Conservation (phyloP, 2,888 invertebrate genomes). For the Xestoiulus laeticollis region DNA sequence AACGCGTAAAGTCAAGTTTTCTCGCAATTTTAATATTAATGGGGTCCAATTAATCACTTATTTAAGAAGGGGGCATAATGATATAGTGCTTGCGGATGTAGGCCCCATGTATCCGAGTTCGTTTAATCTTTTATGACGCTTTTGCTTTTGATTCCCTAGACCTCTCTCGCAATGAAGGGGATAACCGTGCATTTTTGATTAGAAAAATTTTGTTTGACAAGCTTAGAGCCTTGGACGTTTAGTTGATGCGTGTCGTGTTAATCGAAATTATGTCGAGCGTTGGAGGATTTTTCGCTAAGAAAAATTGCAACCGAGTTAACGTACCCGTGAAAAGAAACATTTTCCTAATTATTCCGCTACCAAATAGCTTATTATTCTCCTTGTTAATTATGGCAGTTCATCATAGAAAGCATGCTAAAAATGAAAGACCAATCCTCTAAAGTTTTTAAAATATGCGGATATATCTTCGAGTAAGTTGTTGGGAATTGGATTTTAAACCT, state of each 20-base stretch:
- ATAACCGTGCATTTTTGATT: not conserved
- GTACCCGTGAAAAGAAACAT: not conserved
- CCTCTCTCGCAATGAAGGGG: not conserved
- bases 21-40: not conserved
- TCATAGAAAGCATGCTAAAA: not conserved
- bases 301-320: not conserved
- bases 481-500: too few species aligned
- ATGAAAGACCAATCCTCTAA: not conserved
- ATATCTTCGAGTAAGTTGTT: too few species aligned
- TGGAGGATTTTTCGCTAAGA: not conserved
- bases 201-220: not conserved
- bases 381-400: not conserved
- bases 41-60: constrained; percentile 27
- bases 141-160: not conserved
- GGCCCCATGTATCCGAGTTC: not conserved
- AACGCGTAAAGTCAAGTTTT: constrained; percentile 15
- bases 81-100: not conserved
- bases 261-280: constrained; percentile 17
- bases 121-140: not conserved
- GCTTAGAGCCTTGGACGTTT: not conserved
- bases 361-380: not conserved
- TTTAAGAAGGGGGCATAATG: not conserved
- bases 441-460: too few species aligned
- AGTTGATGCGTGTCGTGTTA: constrained; percentile 5
- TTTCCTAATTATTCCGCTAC: not conserved